Evolutionary conservation across 2,113 vertebrate species (phyloP), one percentile per base, ranked within the genome.

Genomic region (Chloebia gouldiae): DNA sequence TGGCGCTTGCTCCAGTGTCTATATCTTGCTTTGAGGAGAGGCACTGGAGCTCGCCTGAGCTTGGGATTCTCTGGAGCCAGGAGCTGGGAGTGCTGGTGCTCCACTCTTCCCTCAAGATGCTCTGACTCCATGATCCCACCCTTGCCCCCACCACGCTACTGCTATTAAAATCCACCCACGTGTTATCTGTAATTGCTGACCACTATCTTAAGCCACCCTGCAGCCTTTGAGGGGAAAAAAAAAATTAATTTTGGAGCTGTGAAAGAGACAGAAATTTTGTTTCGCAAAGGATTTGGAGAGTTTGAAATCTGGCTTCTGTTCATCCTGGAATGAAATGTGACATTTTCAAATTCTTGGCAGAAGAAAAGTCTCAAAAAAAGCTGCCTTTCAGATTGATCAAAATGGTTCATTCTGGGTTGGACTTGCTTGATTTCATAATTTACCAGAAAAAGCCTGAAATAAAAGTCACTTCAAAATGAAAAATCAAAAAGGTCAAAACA

Each of bases 251-350:
- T 93, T 78, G 77, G 92, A 95, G 85, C 92, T 88, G 90, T 72
- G 88, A 94, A 86, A 95, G 86, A 92, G 73, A 76, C 47, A 94
- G 85, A 95, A 93, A 86, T 93, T 95, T 86, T 63, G 42, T 94
- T 96, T 93, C 21, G 21, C 71, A 49, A 60, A 90, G 88, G 86
- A 94, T 88, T 93, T 94, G 80, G 88, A 95, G 92, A 78, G 90
- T 94, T 96, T 0, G 31, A 90, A 94, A 93, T 94, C 88, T 97
- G 96, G 94, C 93, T 96, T 90, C 92, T 93, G 90, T 96, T 96
- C 94, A 78, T 94, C 25, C 90, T 96, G 96, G 94, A 96, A 93
- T 95, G 92, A 97, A 96, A 96, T 95, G 86, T 96, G 95, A 96
- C 95, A 96, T 96, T 95, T 96, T 94, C 79, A 96, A 65, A 92